phyloP scores from a whole-genome alignment of 2,113 vertebrate genomes.

The Kobus ellipsiprymnus region DNA sequence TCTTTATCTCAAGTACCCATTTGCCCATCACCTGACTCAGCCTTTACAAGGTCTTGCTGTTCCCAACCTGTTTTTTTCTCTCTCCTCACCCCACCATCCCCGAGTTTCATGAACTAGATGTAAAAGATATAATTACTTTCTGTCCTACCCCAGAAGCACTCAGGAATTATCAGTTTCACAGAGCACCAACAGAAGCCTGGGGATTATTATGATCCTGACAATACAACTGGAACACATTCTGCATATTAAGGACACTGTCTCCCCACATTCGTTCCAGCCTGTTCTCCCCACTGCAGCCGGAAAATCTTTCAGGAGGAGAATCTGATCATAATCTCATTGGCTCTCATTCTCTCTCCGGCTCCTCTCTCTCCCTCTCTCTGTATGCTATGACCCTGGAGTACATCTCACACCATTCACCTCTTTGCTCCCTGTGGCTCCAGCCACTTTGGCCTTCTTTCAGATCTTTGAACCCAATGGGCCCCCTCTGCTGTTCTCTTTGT shows the following conservation, averaged over 20 bases:
- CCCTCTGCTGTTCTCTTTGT: not conserved
- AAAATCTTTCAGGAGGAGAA: conserved; percentile 12
- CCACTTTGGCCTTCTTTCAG: not conserved
- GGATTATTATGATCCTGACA: not conserved
- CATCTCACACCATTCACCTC: not conserved
- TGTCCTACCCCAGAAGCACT: not conserved
- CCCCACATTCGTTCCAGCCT: not conserved
- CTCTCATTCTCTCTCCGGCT: not conserved
- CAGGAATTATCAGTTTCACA: not conserved
- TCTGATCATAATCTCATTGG: not conserved
- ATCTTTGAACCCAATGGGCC: not conserved
- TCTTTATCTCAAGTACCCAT: not conserved
- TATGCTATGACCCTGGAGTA: not conserved
- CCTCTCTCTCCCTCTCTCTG: not conserved
- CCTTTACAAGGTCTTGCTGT: not conserved
- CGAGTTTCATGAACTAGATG: not conserved
- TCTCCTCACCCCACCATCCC: not conserved
- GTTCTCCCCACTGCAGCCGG: not conserved
- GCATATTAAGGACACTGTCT: not conserved
- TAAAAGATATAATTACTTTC: conserved; percentile 6
- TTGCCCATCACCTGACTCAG: not conserved
- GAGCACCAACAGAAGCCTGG: not conserved
- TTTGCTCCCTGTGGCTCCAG: not conserved
- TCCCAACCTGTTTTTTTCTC: not conserved
- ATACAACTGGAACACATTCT: not conserved